Evolutionary conservation across 2,888 invertebrate species (phyloP), one percentile per base, ranked within the genome.

Genomic region (Nephrotoma flavescens): DNA sequence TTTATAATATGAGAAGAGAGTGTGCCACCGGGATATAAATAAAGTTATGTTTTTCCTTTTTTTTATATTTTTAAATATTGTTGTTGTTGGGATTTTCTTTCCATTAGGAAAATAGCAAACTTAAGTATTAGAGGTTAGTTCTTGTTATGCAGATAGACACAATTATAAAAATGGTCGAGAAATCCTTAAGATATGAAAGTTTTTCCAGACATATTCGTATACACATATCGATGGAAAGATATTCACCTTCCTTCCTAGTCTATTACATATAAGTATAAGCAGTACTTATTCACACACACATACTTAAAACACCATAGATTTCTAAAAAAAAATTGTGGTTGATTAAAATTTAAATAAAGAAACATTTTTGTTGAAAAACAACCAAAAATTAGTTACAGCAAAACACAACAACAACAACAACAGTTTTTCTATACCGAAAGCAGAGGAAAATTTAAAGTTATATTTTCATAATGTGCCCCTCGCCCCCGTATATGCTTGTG

Each of bases 11-110:
- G 71, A 71, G 71, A 71, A 71, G 42, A 42, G 84, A 42, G 84
- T 84, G 84, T 84, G 84, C 84, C 84, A 84, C 12, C 84, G 84
- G 84, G 84, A 84, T 84, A 42, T 41, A 84, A 83, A 84, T 41
- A 41, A 41, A 41, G 41, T 84, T 84, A 41, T 42, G 84, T 84
- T 84, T 31, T 31, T 71, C 9, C 9, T 71, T 31, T 71, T 52
- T 2, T 52, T 52, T 6, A 41, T 41, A 5, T 84, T 42, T 41
- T 84, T 84, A n/a, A 41, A n/a, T 42, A 84, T 84, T 42, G 83
- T 84, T 41, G 83, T 42, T 84, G 84, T 84, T 84, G 71, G 71
- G 31, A 31, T 71, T 71, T 71, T 71, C 31, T 71, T 71, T 71
- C 31, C 31, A 31, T 71, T 31, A 19, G 71, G 71, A 71, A 71